Evolutionary conservation across 2,113 vertebrate genomes (phyloP).

Genomic region (Heloderma charlesbogerti): DNA sequence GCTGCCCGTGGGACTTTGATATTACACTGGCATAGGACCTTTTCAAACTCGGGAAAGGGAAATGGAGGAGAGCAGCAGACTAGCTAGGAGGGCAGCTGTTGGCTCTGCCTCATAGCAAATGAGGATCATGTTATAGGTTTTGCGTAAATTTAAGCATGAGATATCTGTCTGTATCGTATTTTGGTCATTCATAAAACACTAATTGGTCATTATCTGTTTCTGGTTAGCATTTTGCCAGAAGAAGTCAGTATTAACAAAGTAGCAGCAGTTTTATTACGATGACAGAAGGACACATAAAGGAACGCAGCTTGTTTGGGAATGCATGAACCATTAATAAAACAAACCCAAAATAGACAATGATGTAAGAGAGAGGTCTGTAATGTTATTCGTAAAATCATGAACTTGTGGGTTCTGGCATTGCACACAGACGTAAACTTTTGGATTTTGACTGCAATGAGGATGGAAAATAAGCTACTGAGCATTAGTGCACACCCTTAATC

Average conservation of each 20-base stretch:
- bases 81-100: not conserved
- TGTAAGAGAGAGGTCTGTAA: not conserved
- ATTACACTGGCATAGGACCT: not conserved
- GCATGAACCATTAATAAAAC: not conserved
- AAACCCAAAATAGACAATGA: not conserved
- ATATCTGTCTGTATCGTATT: not conserved
- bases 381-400: not conserved
- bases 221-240: not conserved
- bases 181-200: not conserved
- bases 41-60: not conserved
- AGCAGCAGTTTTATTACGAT: not conserved
- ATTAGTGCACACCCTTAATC: not conserved
- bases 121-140: not conserved
- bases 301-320: not conserved
- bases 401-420: too few species aligned
- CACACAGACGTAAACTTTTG: not conserved
- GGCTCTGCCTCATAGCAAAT: not conserved
- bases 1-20: not conserved
- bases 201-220: not conserved
- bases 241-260: not conserved
- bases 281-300: not conserved
- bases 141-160: not conserved
- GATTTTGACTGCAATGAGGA: not conserved
- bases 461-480: not conserved
- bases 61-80: not conserved